A percentile compares a stretch with the other conserved stretches of the same genome.
Evolutionary conservation across 2,888 invertebrate genomes (phyloP).

Genomic region (Aspidiotus destructor): DNA sequence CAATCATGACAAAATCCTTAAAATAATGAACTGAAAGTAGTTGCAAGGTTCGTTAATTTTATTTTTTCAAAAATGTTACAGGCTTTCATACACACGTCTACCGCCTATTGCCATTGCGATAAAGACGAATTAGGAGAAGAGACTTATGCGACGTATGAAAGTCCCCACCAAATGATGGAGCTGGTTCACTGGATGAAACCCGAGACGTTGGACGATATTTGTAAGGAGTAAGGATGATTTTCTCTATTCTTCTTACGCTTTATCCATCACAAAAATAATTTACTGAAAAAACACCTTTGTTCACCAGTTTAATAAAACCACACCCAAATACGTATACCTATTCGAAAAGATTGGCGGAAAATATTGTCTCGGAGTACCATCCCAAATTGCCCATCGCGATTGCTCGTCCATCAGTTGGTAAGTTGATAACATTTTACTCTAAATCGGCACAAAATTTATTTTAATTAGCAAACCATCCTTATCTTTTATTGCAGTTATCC

Average conservation of each 20-base stretch:
- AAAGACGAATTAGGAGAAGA: slow-evolving; percentile 72
- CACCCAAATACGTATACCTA: slow-evolving; percentile 95
- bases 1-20: too few species aligned
- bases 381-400: slow-evolving; percentile 70
- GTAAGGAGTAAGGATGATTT: slow-evolving; percentile 47
- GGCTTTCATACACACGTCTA: slow-evolving; percentile 79
- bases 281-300: slow-evolving; percentile 11
- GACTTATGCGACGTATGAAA: slow-evolving; percentile 59
- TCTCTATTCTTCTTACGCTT: too few species aligned
- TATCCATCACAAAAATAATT: not conserved
- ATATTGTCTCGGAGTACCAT: slow-evolving; percentile 66
- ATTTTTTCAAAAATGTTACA: slow-evolving; percentile 35
- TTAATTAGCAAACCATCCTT: not conserved
- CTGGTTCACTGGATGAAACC: slow-evolving; percentile 62
- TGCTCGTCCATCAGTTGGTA: slow-evolving; percentile 86
- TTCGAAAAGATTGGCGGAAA: slow-evolving; percentile 85
- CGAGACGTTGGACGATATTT: slow-evolving; percentile 54
- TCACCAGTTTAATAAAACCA: slow-evolving; percentile 49
- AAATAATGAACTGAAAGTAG: too few species aligned
- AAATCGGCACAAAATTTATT: not conserved
- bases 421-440: slow-evolving; percentile 40
- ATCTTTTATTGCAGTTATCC: slow-evolving; percentile 41
- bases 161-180: slow-evolving; percentile 63
- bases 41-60: too few species aligned
- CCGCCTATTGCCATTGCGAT: slow-evolving; percentile 93